Evolutionary conservation across 1,140 invertebrate species (phyloP), one percentile per base, ranked within the genome.

Genomic region (Phymorhynchus buccinoides): DNA sequence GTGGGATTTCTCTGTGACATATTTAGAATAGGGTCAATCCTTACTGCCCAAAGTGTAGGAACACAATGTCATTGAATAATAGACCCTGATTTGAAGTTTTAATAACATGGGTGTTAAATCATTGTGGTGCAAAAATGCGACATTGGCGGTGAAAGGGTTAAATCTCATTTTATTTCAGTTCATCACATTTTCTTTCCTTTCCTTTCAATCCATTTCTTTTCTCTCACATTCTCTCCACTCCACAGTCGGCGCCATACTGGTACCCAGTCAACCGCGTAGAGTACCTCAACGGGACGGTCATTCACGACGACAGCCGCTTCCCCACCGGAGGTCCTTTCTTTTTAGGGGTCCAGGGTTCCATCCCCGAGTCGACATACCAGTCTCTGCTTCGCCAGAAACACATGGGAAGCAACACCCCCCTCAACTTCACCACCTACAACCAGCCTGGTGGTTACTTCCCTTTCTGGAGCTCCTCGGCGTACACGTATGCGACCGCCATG

Each of bases 181-280:
- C n/a, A n/a, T n/a, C n/a, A n/a, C n/a, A n/a, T n/a, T n/a, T n/a
- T n/a, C n/a, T n/a, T n/a, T n/a, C n/a, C n/a, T n/a, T n/a, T n/a
- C n/a, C n/a, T n/a, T n/a, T n/a, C n/a, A n/a, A n/a, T n/a, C n/a
- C n/a, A n/a, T n/a, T n/a, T n/a, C n/a, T n/a, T n/a, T n/a, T n/a
- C n/a, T n/a, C n/a, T n/a, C n/a, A n/a, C 52, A 48, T 62, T 48
- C 30, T 81, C 30, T 41, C 73, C 1, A 84, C 68, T 73, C 78
- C 86, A 75, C 86, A 89, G 85, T 80, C 85, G 7, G 37, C 90
- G 71, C 91, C 91, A 22, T 92, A 91, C 86, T 87, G 83, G 71
- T 92, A 89, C 84, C 91, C 91, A 41, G 71, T 71, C 16, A 92
- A 92, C 88, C 86, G 89, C 80, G 37, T 89, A 18, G 88, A 92